A percentile compares a stretch with the other conserved stretches of the same genome.
These are phyloP conservation scores for Brachystomella parvula DNA, from an alignment of 1,140 invertebrate species.

Conservation along the genomic window DNA sequence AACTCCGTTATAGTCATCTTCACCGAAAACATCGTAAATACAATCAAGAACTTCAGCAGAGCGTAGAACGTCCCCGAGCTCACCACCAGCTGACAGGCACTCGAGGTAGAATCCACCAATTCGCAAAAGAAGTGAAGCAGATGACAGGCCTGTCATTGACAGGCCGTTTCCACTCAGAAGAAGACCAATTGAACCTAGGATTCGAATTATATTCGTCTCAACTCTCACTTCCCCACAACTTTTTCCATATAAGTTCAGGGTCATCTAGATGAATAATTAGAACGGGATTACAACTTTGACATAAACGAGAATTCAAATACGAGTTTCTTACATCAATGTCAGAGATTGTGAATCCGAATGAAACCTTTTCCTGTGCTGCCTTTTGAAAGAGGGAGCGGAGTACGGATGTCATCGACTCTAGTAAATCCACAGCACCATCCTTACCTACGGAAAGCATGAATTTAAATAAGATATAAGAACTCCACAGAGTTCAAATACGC, in stretches of 20 bases:
- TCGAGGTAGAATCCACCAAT: slow-evolving; percentile 25
- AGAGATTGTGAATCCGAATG: slow-evolving; percentile 43
- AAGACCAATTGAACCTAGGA: slow-evolving; percentile 54
- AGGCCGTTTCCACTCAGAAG: slow-evolving; percentile 45
- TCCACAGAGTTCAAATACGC: no score
- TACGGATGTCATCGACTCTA: slow-evolving; percentile 57
- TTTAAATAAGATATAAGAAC: background rate
- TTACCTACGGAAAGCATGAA: background rate
- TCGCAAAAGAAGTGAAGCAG: slow-evolving; percentile 3
- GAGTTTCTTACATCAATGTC: slow-evolving; percentile 4
- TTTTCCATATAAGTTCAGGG: slow-evolving; percentile 52
- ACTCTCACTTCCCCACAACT: slow-evolving; percentile 53
- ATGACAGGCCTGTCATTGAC: background rate
- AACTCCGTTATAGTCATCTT: slow-evolving; percentile 61
- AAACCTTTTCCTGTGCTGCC: slow-evolving; percentile 40
- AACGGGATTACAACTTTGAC: background rate
- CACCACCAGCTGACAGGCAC: slow-evolving; percentile 13
- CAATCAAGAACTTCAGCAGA: slow-evolving; percentile 64
- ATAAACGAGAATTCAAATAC: background rate
- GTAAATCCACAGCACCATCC: slow-evolving; percentile 41
- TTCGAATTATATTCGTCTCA: slow-evolving; percentile 58
- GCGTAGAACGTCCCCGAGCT: slow-evolving; percentile 53
- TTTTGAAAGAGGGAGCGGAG: slow-evolving; percentile 54
- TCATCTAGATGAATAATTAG: slow-evolving; percentile 44
- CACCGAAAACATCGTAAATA: slow-evolving; percentile 66